Evolutionary conservation across 2,113 vertebrate genomes (phyloP), one percentile per base, ranked within the genome.

Genomic region (Sander vitreus): DNA sequence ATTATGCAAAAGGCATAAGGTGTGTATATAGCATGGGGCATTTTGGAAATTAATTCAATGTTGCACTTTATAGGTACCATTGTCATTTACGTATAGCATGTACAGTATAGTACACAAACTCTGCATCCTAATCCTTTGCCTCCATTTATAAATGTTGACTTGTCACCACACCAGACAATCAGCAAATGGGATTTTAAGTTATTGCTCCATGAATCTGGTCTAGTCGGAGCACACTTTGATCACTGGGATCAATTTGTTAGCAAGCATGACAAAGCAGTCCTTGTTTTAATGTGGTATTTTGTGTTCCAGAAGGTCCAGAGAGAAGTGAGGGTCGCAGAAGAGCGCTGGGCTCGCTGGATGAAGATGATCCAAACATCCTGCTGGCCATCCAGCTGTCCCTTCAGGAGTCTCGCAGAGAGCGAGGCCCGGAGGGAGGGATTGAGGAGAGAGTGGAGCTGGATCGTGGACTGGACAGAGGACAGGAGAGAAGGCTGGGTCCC

Each of bases 351-450:
- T 99, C 97, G 43, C 92, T 99, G 88, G 98, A 99, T 82, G 98
- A 99, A 91, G 98, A 99, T 3, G 98, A 99, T 88, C 97, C 98
- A 45, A 99, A 99, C 91, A 98, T 99, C 90, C 96, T 99, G 59
- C 95, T 99, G 66, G 98, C 98, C 87, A 99, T 99, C 91, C 98
- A 99, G 94, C 94, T 99, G 73, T 99, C 98, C 14, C 93, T 99
- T 76, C 98, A 99, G 92, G 98, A 99, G 88, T 97, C 98, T 68
- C 97, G 97, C 48, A 93, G 98, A 83, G 94, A 96, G 57, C 88
- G 94, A 5, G 94, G 95, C 43, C 83, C 89, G 69, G 90, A 91
- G 21, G 90, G 80, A 47, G 86, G 64, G 30, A 27, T 67, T 58
- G 90, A 85, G 14, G 78, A 59, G 18, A 45, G 78, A 39, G 50